phyloP scores from a whole-genome alignment of 2,797 vertebrate species.

The Acridotheres tristis region DNA sequence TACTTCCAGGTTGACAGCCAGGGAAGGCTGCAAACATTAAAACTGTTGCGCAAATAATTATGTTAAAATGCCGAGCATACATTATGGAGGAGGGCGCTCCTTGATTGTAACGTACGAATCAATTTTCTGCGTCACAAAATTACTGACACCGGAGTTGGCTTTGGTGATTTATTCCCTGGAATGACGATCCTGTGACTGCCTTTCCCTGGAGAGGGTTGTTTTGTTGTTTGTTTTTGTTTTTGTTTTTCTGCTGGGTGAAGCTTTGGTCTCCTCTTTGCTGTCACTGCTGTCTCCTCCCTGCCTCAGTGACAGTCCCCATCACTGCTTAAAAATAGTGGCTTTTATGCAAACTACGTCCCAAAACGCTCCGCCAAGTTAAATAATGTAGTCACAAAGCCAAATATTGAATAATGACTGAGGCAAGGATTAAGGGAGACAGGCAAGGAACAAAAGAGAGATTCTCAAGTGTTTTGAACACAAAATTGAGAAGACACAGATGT shows the following conservation, averaged over 20 bases:
- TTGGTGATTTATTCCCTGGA: slow-evolving; percentile 61
- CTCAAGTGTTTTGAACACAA: slow-evolving; percentile 7
- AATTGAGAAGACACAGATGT: background rate
- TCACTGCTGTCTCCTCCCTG: background rate
- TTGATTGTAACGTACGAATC: slow-evolving; percentile 70
- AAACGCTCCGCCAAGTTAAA: slow-evolving; percentile 36
- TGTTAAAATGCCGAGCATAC: slow-evolving; percentile 66
- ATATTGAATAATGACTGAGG: slow-evolving; percentile 70
- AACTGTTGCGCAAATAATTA: slow-evolving; percentile 72
- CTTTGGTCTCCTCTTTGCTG: slow-evolving; percentile 33
- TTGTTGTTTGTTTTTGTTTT: background rate
- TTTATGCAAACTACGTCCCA: slow-evolving; percentile 29
- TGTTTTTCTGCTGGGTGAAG: slow-evolving; percentile 32
- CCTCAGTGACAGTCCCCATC: background rate
- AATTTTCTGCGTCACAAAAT: slow-evolving; percentile 68
- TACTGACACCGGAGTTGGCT: slow-evolving; percentile 17
- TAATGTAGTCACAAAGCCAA: slow-evolving; percentile 68
- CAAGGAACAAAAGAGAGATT: slow-evolving; percentile 33
- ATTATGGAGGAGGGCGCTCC: slow-evolving; percentile 52
- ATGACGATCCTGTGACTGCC: background rate
- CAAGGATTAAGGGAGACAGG: slow-evolving; percentile 32
- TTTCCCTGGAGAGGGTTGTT: background rate
- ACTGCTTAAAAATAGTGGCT: background rate
- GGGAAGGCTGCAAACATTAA: slow-evolving; percentile 46
- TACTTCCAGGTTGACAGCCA: slow-evolving; percentile 62